Evolutionary conservation across 2,113 vertebrate genomes (phyloP).

Genomic region (Alligator mississippiensis): DNA sequence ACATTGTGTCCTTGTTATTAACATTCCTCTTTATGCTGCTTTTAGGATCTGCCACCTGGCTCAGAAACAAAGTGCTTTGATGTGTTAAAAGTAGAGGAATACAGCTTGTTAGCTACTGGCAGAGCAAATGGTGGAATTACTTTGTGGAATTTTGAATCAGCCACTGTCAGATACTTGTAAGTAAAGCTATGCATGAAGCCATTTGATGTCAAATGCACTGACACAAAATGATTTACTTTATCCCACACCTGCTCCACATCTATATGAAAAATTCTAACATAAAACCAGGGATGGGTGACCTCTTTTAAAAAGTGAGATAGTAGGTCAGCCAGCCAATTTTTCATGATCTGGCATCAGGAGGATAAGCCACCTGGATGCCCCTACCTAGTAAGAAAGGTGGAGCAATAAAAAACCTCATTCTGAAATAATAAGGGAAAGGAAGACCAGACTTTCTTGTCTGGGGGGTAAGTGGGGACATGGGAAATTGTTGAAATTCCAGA

Average conservation of each 20-base stretch:
- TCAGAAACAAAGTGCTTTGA: conserved; percentile 74
- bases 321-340: neutral
- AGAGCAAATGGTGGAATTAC: conserved; percentile 73
- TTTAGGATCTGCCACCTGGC: neutral
- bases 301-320: neutral
- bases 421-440: neutral
- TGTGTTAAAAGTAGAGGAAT: conserved; percentile 67
- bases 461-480: neutral
- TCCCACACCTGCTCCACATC: neutral
- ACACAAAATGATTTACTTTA: neutral
- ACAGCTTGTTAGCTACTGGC: conserved; percentile 72
- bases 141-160: conserved; percentile 75
- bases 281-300: neutral
- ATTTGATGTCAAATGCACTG: neutral
- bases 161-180: conserved; percentile 76
- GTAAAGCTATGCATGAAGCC: conserved; percentile 26
- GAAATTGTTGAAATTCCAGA: neutral
- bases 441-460: neutral
- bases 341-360: neutral
- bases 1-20: no score
- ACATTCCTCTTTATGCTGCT: neutral
- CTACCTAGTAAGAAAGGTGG: neutral
- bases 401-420: neutral
- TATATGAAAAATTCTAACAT: neutral
- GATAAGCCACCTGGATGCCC: neutral